Evolutionary conservation across 1,140 invertebrate genomes (phyloP), one percentile per base, ranked within the genome.

Genomic region (Cepaea nemoralis): DNA sequence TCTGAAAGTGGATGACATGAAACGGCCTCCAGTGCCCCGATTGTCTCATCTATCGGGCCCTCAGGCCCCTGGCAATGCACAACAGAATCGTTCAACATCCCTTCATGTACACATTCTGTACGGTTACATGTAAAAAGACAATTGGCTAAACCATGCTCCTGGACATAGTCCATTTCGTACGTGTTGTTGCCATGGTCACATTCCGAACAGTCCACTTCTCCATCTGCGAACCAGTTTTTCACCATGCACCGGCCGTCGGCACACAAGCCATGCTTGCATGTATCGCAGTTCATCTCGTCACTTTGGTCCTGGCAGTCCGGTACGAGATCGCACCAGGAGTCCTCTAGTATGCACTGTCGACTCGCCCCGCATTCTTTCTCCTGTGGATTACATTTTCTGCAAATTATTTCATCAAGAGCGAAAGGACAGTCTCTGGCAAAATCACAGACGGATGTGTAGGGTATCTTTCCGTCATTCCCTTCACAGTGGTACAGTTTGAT

Each of bases 41-140:
- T 6, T 10, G 45, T 76, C 45, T 76, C 74, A 48, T 76, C 74
- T 27, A 76, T 31, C 14, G 45, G 74, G 2, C 74, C 74, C 27
- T 76, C 74, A 2, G 74, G 74, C 3, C 74, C 74, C n/a, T 6
- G 8, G 31, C 74, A 76, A 39, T 55, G 33, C 2, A 59, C 14
- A 45, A 55, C 16, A 1, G 27, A 5, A 33, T 76, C 27, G 31
- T 55, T 5, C 3, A 76, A 48, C 74, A 76, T 76, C 12, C 31
- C 2, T 1, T 31, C 33, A 12, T 76, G 8, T 1, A 76, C 31
- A 45, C 74, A 76, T 33, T 76, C 19, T 31, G 5, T 76, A 3
- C 48, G 10, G 74, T 76, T 76, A 39, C 74, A 76, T 8, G 37
- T 31, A 40, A 76, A 76, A 6, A 76, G 3, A 35, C 74, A 76